phyloP scores from a whole-genome alignment of 1,140 invertebrate genomes.

The Adoxophyes honmai region DNA sequence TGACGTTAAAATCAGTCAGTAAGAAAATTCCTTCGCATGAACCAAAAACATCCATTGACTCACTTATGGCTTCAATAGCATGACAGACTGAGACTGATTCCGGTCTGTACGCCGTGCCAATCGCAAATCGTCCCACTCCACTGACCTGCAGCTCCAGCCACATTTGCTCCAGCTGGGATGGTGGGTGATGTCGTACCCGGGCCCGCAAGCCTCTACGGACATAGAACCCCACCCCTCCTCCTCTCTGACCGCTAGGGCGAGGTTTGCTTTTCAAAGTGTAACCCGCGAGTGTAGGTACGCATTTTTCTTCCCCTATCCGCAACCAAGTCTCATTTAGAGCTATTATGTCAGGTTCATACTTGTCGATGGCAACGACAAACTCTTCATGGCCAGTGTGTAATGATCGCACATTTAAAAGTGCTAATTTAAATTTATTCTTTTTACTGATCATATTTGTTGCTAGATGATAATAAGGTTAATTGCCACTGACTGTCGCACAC shows the following conservation, averaged over 20 bases:
- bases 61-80: not conserved
- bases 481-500: too few relatives aligned
- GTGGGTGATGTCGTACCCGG: not conserved
- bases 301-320: not conserved
- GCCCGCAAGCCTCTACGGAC: not conserved
- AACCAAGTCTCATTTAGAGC: not conserved
- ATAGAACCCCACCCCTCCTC: conserved; percentile 2
- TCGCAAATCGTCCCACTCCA: not conserved
- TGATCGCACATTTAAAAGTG: not conserved
- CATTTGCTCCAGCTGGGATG: not conserved
- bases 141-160: too few relatives aligned
- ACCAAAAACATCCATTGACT: not conserved
- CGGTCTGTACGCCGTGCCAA: not conserved
- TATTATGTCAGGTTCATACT: not conserved
- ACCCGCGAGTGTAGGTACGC: not conserved
- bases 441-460: too few relatives aligned
- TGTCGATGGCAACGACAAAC: not conserved
- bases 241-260: not conserved
- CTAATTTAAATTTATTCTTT: too few relatives aligned
- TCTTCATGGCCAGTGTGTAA: not conserved
- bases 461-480: too few relatives aligned
- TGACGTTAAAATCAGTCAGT: not conserved
- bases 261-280: not conserved
- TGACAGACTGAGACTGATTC: not conserved
- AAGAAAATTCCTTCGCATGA: not conserved